Conservation (phyloP, 2,797 vertebrate species). For the Erethizon dorsatum region DNA sequence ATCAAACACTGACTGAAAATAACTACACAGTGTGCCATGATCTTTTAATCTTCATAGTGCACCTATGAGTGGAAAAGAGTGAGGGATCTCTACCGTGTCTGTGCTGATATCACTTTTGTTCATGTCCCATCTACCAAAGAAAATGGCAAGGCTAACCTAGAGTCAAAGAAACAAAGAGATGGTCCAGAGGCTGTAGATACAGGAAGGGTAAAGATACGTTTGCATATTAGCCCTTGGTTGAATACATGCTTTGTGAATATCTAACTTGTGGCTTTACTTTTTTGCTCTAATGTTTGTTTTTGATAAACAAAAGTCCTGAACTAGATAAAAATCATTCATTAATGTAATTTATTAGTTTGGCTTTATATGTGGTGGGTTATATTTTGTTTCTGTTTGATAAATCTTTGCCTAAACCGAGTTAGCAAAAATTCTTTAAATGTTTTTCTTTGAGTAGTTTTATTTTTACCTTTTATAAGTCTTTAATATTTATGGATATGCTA, state of each 20-base stretch:
- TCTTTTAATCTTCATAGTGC: background rate
- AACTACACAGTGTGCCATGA: background rate
- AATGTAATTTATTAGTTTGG: background rate
- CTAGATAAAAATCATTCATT: background rate
- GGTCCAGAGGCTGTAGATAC: too few relatives aligned
- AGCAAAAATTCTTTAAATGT: background rate
- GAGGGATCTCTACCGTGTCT: background rate
- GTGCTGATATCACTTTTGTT: background rate
- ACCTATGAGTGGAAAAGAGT: background rate
- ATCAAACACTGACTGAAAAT: background rate
- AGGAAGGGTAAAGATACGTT: background rate
- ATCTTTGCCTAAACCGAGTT: background rate
- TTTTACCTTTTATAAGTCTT: background rate
- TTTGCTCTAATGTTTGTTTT: background rate
- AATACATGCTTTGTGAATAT: background rate
- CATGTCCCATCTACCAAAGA: background rate
- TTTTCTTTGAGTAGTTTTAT: background rate
- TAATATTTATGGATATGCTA: background rate
- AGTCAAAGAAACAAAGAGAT: background rate
- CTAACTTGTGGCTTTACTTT: background rate
- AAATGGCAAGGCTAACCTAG: background rate
- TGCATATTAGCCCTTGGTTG: background rate
- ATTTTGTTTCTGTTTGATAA: background rate
- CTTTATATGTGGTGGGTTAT: background rate
- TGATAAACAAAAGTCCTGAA: background rate